Conservation (phyloP, 1,140 invertebrate genomes). For the Megathymus violae region DNA sequence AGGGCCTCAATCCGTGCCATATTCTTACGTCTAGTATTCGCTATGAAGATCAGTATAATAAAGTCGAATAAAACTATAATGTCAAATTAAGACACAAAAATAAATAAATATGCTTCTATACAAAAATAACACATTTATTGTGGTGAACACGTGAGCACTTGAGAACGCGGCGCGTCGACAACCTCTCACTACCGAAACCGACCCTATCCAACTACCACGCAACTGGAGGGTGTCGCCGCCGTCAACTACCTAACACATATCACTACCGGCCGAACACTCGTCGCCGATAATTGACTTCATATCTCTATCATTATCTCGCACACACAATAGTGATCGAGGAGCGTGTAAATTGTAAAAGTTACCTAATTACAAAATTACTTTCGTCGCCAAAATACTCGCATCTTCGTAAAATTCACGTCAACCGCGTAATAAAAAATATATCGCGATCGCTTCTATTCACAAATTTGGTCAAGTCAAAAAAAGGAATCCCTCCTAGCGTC, state of each 20-base stretch:
- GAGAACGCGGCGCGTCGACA: conserved; percentile 54
- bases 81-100: conserved; percentile 64
- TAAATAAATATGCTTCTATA: conserved; percentile 83
- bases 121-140: conserved; percentile 77
- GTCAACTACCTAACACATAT: conserved; percentile 37
- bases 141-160: conserved; percentile 74
- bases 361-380: conserved; percentile 73
- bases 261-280: conserved; percentile 44
- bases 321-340: conserved; percentile 79
- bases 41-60: conserved; percentile 69
- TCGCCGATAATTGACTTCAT: conserved; percentile 66
- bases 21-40: conserved; percentile 69
- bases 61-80: conserved; percentile 64
- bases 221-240: conserved; percentile 44
- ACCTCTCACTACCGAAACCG: conserved; percentile 23
- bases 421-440: conserved; percentile 71
- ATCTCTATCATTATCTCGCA: conserved; percentile 66
- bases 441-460: conserved; percentile 50
- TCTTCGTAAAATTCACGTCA: conserved; percentile 58
- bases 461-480: conserved; percentile 59
- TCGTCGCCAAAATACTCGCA: conserved; percentile 69
- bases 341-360: conserved; percentile 66
- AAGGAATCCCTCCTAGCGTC: conserved; percentile 43
- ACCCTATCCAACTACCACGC: conserved; percentile 27
- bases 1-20: conserved; percentile 75